Evolutionary conservation across 2,888 invertebrate genomes (phyloP).

Genomic region (Ommatoiulus sabulosus): DNA sequence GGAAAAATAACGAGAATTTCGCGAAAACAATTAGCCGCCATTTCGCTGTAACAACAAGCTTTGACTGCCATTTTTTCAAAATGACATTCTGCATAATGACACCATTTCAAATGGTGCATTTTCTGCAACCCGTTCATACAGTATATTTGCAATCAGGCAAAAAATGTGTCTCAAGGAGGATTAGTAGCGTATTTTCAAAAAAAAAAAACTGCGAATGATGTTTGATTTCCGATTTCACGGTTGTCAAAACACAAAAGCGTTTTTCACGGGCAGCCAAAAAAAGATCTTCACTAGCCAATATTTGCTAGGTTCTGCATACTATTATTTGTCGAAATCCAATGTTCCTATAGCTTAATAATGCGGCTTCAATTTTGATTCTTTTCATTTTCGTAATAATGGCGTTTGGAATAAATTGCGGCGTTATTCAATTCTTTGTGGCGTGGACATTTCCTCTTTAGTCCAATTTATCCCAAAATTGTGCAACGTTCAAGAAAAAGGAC

Average conservation of each 20-base stretch:
- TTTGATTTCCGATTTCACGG: background rate
- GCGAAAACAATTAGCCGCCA: background rate
- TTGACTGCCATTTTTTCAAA: background rate
- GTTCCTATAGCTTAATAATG: background rate
- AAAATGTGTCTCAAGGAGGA: background rate
- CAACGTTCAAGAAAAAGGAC: background rate
- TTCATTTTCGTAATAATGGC: background rate
- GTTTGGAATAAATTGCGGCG: background rate
- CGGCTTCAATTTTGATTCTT: background rate
- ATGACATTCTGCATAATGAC: background rate
- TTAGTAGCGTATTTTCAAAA: background rate
- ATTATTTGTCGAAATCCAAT: background rate
- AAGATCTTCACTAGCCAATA: background rate
- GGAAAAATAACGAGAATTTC: constrained; percentile 37
- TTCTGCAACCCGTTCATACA: background rate
- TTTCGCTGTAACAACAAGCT: background rate
- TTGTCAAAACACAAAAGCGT: background rate
- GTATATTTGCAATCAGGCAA: background rate
- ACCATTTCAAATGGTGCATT: background rate
- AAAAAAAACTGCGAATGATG: background rate
- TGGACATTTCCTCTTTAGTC: background rate
- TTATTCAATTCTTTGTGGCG: background rate
- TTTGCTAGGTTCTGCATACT: background rate
- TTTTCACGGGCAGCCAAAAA: background rate
- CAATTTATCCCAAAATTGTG: background rate